Evolutionary conservation across 2,797 vertebrate species (phyloP).

Genomic region (Arnoldichthys spilopterus): DNA sequence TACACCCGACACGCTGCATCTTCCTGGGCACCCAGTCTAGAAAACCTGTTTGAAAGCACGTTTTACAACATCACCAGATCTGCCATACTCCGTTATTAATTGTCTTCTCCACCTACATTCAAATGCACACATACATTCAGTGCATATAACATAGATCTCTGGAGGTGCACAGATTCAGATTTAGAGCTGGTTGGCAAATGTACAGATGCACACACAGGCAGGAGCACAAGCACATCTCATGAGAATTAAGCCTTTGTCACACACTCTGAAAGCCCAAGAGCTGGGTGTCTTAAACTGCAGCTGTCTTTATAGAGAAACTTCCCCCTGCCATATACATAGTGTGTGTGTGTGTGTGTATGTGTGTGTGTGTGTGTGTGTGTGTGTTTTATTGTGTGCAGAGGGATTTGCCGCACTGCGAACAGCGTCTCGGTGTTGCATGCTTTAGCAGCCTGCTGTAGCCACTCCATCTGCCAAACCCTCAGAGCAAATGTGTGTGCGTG

Average conservation of each 20-base stretch:
- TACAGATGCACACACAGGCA: slow-evolving; percentile 35
- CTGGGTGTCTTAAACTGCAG: slow-evolving; percentile 54
- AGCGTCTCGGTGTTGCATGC: slow-evolving; percentile 76
- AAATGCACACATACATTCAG: neutral
- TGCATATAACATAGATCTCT: slow-evolving; percentile 3
- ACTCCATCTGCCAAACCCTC: slow-evolving; percentile 82
- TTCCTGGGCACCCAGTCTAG: slow-evolving; percentile 98
- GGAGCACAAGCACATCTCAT: slow-evolving; percentile 30
- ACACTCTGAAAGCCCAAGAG: slow-evolving; percentile 45
- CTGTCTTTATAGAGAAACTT: slow-evolving; percentile 47
- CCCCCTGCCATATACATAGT: slow-evolving; percentile 33
- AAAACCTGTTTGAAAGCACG: slow-evolving; percentile 79
- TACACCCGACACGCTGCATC: slow-evolving; percentile 95
- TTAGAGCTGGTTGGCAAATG: slow-evolving; percentile 30
- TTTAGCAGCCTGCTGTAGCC: slow-evolving; percentile 82
- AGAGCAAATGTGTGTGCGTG: slow-evolving; percentile 53
- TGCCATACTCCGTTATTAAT: neutral
- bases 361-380: slow-evolving; percentile 36
- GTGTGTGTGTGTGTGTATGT: slow-evolving; percentile 22
- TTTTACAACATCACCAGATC: neutral
- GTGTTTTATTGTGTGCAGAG: slow-evolving; percentile 64
- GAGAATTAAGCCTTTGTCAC: slow-evolving; percentile 55
- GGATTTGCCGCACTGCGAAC: slow-evolving; percentile 72
- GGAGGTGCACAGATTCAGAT: slow-evolving; percentile 26
- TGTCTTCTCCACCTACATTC: slow-evolving; percentile 24